These are phyloP conservation scores for Plecturocebus donacophilus DNA, from an alignment of 2,113 vertebrate species.

Conservation along the genomic window DNA sequence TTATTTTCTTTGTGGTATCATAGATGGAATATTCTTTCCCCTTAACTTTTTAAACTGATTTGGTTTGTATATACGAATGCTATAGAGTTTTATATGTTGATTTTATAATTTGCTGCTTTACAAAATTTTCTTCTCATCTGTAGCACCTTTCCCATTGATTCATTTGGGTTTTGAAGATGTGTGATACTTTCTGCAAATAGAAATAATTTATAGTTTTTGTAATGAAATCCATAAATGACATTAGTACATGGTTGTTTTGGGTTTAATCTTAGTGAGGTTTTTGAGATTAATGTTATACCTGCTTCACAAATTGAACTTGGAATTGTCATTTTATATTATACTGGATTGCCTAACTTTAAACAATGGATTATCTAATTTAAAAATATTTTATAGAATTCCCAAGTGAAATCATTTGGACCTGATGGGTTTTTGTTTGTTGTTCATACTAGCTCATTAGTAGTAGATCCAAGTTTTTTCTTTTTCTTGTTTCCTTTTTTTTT, in stretches of 20 bases:
- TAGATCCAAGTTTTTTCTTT: too few species aligned
- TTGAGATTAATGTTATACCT: neutral
- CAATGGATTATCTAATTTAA: neutral
- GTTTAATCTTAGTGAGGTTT: neutral
- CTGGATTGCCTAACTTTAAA: neutral
- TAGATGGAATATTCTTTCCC: neutral
- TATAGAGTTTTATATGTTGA: neutral
- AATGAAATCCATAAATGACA: neutral
- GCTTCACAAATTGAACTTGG: neutral
- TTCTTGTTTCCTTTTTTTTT: too few species aligned
- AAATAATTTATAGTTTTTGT: slow-evolving; percentile 7
- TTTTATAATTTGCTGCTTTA: neutral
- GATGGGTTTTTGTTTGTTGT: neutral
- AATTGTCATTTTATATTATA: neutral
- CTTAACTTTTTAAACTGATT: neutral
- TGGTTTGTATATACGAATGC: neutral
- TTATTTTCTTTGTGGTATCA: neutral
- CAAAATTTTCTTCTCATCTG: neutral
- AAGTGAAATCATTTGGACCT: neutral
- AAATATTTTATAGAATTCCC: neutral
- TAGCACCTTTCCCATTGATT: neutral
- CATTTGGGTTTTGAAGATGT: neutral
- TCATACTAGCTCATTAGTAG: too few species aligned
- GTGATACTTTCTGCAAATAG: neutral
- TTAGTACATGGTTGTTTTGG: neutral